Conservation (phyloP, 2,113 vertebrate genomes). For the Eleginops maclovinus region DNA sequence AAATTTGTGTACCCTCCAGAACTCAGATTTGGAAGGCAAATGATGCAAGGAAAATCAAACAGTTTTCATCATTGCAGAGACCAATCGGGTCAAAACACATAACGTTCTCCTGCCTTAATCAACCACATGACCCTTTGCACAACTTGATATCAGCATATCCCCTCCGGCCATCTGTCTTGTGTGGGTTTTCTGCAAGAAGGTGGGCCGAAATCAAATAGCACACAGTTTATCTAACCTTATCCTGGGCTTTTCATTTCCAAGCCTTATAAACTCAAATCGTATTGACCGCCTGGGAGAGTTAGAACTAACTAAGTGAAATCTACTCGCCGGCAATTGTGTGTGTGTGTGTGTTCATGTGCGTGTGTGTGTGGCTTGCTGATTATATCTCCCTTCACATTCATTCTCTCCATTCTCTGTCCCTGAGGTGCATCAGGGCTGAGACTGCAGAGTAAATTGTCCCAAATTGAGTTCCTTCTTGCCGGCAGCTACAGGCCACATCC, state of each 20-base stretch:
- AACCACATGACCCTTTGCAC: conserved; percentile 57
- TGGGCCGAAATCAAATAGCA: conserved; percentile 81
- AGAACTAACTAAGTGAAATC: conserved; percentile 95
- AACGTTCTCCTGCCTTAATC: conserved; percentile 57
- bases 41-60: neutral
- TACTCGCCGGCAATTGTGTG: conserved; percentile 91
- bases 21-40: neutral
- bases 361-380: conserved; percentile 86
- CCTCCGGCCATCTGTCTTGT: conserved; percentile 73
- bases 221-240: conserved; percentile 87
- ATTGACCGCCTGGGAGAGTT: conserved; percentile 95
- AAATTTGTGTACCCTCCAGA: neutral
- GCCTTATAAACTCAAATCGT: conserved; percentile 96
- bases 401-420: conserved; percentile 96
- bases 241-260: conserved; percentile 96
- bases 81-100: conserved; percentile 46
- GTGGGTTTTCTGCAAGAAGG: conserved; percentile 65
- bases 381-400: conserved; percentile 99
- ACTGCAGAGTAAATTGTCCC: conserved; percentile 98
- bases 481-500: conserved; percentile 93
- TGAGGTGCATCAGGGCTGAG: conserved; percentile 92
- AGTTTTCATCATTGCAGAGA: conserved; percentile 27
- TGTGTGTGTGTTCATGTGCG: conserved; percentile 53
- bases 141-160: conserved; percentile 62
- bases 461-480: conserved; percentile 99